phyloP scores from a whole-genome alignment of 2,888 invertebrate genomes.

The Lysandra coridon region DNA sequence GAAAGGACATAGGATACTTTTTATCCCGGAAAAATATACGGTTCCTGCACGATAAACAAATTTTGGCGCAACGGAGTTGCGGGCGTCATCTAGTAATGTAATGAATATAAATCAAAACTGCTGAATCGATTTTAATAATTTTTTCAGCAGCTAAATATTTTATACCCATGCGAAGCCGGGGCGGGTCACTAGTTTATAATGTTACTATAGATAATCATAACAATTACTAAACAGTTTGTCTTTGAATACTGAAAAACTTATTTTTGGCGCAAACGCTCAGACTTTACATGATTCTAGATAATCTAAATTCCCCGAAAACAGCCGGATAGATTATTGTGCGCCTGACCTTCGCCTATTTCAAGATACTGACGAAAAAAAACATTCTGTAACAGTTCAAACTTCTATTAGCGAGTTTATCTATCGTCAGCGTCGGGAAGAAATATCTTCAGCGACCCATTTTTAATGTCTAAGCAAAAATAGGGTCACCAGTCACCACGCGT shows the following conservation, averaged over 20 bases:
- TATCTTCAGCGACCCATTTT: background rate
- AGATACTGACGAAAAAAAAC: slow-evolving; percentile 13
- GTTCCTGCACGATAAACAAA: too few relatives aligned
- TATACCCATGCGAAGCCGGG: too few relatives aligned
- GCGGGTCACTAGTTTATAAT: too few relatives aligned
- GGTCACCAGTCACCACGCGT: background rate
- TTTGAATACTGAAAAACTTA: background rate
- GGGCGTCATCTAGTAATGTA: too few relatives aligned
- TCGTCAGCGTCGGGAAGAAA: background rate
- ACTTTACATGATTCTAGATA: background rate
- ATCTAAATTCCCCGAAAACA: background rate
- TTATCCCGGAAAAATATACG: too few relatives aligned
- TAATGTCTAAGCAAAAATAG: background rate
- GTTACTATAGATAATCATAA: too few relatives aligned
- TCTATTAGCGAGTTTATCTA: background rate
- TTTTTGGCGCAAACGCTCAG: background rate
- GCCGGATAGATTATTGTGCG: background rate
- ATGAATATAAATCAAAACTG: too few relatives aligned
- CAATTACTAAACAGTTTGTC: background rate
- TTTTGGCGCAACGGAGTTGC: too few relatives aligned
- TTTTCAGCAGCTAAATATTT: too few relatives aligned
- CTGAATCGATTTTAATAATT: too few relatives aligned
- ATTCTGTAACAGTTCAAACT: slow-evolving; percentile 19
- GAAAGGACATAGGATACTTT: too few relatives aligned
- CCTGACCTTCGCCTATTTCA: slow-evolving; percentile 33